Base-by-base conservation (phyloP, 2,888 invertebrate species). In the Hypercompe scribonia region DNA sequence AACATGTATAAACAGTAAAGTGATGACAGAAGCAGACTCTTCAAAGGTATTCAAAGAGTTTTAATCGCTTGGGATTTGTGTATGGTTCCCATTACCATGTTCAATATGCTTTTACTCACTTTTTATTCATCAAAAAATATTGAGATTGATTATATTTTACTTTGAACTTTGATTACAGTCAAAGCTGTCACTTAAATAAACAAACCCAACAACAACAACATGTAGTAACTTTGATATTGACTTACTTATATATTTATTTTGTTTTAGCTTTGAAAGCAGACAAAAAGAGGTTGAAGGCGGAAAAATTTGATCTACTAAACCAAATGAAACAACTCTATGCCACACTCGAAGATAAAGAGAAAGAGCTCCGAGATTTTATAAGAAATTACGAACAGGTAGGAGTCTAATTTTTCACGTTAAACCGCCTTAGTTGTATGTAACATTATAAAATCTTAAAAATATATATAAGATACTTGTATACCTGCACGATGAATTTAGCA, bases 261-360 rank as follows among this genome's bases (percentile, higher is more conserved):
- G 86, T 93, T 93, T 79, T 94, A 96, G 98, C 98, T 72, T 95
- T 99, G 88, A 98, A 99, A 92, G 97, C 98, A 76, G 99, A 99
- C 93, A 96, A 99, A 78, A 98, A 99, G 93, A 97, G 98, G 81
- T 96, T 99, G 90, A 98, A 99, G 94, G 98, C 98, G 24, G 99
- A 99, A 94, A 99, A 99, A 94, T 98, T 98, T 89, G 99, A 99
- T 94, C 96, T 99, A 80, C 96, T 99, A 84, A 98, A 97, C 90
- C 99, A 99, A 95, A 99, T 99, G 97, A 99, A 99, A 92, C 99
- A 99, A 89, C 96, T 99, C 76, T 99, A 99, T 92, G 97, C 98
- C 73, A 99, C 99, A 15, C 96, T 99, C 77, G 99, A 99, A 93
- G 99, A 99, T 91, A 99, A 99, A 94, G 99, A 99, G 91, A 97